Evolutionary conservation across 1,140 invertebrate genomes (phyloP).

Genomic region (Listronotus bonariensis): DNA sequence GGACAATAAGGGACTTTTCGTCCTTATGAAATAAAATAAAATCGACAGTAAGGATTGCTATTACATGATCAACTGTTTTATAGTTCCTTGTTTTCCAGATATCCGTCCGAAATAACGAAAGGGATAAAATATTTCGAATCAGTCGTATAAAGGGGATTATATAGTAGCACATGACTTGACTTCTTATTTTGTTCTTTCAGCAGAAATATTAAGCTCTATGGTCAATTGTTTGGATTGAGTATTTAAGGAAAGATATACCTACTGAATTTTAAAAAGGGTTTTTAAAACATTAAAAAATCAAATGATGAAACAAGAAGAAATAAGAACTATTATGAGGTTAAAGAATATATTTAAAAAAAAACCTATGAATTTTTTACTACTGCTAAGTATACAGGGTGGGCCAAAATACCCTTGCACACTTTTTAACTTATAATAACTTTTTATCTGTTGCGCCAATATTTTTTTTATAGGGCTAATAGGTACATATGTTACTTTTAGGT

Average conservation of each 20-base stretch:
- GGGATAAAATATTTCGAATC: conserved; percentile 2
- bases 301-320: no score
- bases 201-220: not conserved
- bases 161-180: conserved; percentile 19
- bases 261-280: no score
- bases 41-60: conserved; percentile 28
- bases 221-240: not conserved
- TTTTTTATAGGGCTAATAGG: no score
- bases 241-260: not conserved
- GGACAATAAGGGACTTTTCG: conserved; percentile 23
- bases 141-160: conserved; percentile 23
- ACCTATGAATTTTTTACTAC: no score
- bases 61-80: conserved; percentile 39
- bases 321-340: no score
- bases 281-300: no score
- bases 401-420: no score
- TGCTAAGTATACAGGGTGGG: no score
- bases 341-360: no score
- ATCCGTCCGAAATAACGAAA: conserved; percentile 13
- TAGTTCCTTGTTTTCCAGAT: conserved; percentile 21
- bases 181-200: conserved; percentile 12
- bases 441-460: no score
- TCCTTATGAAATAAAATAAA: conserved; percentile 34
- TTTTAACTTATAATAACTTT: no score
- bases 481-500: no score